Evolutionary conservation across 2,113 vertebrate species (phyloP).

Genomic region (Motacilla tschutschensis): DNA sequence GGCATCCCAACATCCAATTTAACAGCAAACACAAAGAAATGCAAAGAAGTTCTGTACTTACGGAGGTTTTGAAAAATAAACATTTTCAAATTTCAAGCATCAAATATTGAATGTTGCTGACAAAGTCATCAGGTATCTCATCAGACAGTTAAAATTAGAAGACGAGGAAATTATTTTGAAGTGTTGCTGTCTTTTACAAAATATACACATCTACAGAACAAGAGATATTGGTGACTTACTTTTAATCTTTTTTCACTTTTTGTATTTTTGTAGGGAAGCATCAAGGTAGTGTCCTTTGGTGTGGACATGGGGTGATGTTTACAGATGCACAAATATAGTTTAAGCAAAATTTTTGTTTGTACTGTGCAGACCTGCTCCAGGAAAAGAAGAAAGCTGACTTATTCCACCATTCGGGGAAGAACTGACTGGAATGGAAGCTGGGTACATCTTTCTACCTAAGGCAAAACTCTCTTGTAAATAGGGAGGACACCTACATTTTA

Average conservation of each 20-base stretch:
- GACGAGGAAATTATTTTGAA: neutral
- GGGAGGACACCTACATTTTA: neutral
- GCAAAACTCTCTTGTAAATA: neutral
- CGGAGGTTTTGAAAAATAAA: neutral
- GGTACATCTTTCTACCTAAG: neutral
- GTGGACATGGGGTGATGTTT: neutral
- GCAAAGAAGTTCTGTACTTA: neutral
- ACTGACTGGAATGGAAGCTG: neutral
- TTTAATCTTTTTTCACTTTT: neutral
- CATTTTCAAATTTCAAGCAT: neutral
- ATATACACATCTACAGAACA: neutral
- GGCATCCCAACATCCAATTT: neutral
- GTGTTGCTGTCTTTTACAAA: neutral
- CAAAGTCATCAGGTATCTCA: neutral
- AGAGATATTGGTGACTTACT: neutral
- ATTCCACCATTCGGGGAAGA: neutral
- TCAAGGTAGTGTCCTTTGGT: neutral
- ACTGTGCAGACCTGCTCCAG: neutral
- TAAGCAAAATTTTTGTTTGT: neutral
- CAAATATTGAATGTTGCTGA: neutral
- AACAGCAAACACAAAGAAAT: neutral
- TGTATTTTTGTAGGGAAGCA: neutral
- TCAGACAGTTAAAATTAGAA: neutral
- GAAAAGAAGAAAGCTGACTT: neutral
- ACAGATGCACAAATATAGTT: neutral